Evolutionary conservation across 2,888 invertebrate species (phyloP), one percentile per base, ranked within the genome.

Genomic region (Cheilosia soror): DNA sequence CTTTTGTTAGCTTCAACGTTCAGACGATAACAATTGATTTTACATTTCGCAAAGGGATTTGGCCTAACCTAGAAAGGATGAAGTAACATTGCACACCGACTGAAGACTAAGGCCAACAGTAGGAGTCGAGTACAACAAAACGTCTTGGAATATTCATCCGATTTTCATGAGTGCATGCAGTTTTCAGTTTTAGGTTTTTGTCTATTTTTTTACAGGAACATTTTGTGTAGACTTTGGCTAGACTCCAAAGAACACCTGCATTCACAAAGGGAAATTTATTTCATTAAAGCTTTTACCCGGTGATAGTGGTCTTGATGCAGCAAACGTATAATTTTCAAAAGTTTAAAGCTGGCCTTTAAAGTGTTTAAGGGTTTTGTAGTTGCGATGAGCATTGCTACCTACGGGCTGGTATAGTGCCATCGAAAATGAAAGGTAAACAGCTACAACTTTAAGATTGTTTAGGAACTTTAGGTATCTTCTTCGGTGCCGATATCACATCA

Each of bases 191-290:
- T 63, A 42, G 27, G 49, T 55, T 55, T 37, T 25, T 65, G 37
- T 11, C n/a, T 29, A 33, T 11, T 33, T 20, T 20, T 20, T 20
- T 20, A 20, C 53, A 44, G 1, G 11, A 37, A 37, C 37, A 37
- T 37, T 37, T 66, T 33, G 37, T 44, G 73, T 68, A 49, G 83
- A 75, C 78, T 75, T 84, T 84, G 84, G 84, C 84, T 84, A 60
- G 79, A 63, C 73, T 84, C 84, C 84, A 84, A 73, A 60, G 58
- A 79, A 75, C 75, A 84, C 84, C 84, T 79, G 84, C 79, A 73
- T 58, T 79, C 79, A 79, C 79, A 84, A 84, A 84, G 84, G 84
- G 57, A 69, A 84, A 79, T 84, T 79, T 84, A 84, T 84, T 73
- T 78, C 51, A 62, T 53, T 83, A 57, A 57, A 62, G 25, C 68